These are phyloP conservation scores for Drosophila prostipennis DNA, from an alignment of 2,888 invertebrate genomes.

Conservation along the genomic window DNA sequence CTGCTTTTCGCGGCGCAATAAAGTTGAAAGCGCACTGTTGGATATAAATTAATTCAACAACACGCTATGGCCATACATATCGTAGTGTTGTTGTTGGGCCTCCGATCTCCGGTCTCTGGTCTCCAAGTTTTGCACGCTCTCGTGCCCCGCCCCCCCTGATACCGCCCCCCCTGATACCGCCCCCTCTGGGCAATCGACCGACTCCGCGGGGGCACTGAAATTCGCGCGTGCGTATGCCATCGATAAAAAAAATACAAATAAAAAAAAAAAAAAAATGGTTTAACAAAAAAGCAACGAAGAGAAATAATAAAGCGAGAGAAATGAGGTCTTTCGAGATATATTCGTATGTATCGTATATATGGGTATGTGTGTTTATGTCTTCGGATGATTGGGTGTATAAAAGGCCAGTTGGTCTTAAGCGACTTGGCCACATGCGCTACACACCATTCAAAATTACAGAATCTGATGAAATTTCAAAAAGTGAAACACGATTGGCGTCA, in stretches of 20 bases:
- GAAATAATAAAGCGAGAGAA: constrained; percentile 67
- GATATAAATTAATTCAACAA: constrained; percentile 84
- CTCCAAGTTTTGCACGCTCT: constrained; percentile 51
- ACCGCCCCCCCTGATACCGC: constrained; percentile 20
- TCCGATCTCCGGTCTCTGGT: neutral
- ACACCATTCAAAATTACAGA: constrained; percentile 14
- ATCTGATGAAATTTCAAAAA: constrained; percentile 46
- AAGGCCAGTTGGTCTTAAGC: constrained; percentile 40
- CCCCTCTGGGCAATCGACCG: constrained; percentile 44
- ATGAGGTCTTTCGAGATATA: constrained; percentile 66
- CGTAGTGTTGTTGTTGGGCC: constrained; percentile 45
- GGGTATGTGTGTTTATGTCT: constrained; percentile 11
- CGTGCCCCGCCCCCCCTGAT: constrained; percentile 33
- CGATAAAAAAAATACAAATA: constrained; percentile 69
- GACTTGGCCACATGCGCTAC: constrained; percentile 64
- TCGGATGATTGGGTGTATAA: constrained; percentile 33
- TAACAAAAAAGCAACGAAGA: constrained; percentile 59
- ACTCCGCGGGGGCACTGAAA: constrained; percentile 78
- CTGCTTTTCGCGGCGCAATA: constrained; percentile 79
- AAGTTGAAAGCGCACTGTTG: constrained; percentile 81
- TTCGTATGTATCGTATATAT: constrained; percentile 13
- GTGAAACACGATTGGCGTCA: too few species aligned
- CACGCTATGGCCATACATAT: constrained; percentile 69
- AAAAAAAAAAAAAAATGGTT: constrained; percentile 62
- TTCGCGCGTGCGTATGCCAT: constrained; percentile 80